Base-by-base conservation (phyloP, 2,797 vertebrate genomes). In the Pipistrellus pipistrellus region DNA sequence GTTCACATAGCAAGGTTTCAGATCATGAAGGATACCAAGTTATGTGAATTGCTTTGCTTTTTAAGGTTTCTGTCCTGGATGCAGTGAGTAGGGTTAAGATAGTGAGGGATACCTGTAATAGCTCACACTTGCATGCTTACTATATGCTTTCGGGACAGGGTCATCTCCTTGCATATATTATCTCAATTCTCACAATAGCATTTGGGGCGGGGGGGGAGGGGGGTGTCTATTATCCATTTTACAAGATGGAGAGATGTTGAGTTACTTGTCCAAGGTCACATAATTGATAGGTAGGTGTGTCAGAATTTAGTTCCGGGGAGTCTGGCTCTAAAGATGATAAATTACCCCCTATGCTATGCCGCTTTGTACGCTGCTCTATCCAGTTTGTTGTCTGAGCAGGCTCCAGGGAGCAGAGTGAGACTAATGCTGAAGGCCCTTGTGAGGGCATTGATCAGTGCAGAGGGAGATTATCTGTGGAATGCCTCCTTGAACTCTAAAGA, bases 1-100 rank as follows among this genome's bases (percentile, higher is more conserved):
- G 8, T 89, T 97, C 23, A 62, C 2, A 78, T 69, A 85, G n/a
- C n/a, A 94, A 64, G 51, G 59, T 87, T 81, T 96, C 27, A 90
- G 38, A 66, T 89, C 35, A 55, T 84, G 82, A 64, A 21, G 46
- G 51, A 66, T 64, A 64, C 21, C 30, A 32, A 57, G 18, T 84
- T 93, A 13, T 64, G 18, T 27, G 35, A 32, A 66, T 95, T 8
- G 2, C 20, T 84, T 90, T 91, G 27, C 27, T 66, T 91, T 96
- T 77, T 84, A 53, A 38, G 13, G 3, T 84, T 93, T 92, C 66
- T 77, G 8, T 66, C 68, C 53, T 90, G 21, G 41, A 5, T 15
- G 2, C 23, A 72, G 85, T 83, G 38, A 89, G 21, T 84, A 14
- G 32, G 18, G 12, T 94, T 85, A 80, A 72, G 72, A 41, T 51